A percentile compares a stretch with the other conserved stretches of the same genome.
Conservation (phyloP, 2,113 vertebrate genomes). For the Prochilodus magdalenae region DNA sequence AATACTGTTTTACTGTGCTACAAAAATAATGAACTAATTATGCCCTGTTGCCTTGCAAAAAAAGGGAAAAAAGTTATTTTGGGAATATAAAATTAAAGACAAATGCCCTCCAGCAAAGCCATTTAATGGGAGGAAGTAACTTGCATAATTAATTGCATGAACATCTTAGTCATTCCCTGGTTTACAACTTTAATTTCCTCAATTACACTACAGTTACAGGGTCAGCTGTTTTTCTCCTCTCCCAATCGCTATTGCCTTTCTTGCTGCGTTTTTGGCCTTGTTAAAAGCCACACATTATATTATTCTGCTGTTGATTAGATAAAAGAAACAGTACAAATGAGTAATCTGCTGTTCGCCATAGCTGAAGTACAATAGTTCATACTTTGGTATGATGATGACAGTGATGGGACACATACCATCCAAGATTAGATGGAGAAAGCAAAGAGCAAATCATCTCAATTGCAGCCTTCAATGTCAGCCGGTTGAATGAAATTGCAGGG, state of each 20-base stretch:
- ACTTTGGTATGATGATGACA: too few relatives aligned
- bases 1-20: constrained; percentile 2
- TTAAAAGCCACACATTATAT: not conserved
- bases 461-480: not conserved
- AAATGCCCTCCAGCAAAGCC: not conserved
- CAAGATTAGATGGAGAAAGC: not conserved
- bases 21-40: not conserved
- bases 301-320: not conserved
- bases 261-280: not conserved
- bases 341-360: too few relatives aligned
- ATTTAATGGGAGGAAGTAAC: constrained; percentile 22
- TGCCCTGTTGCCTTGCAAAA: not conserved
- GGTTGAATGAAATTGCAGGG: not conserved
- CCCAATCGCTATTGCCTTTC: not conserved
- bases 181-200: not conserved
- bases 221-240: not conserved
- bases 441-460: not conserved
- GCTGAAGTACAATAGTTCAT: too few relatives aligned
- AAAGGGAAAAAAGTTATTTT: not conserved
- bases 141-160: constrained; percentile 15
- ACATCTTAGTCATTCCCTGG: constrained; percentile 7
- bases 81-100: not conserved
- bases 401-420: not conserved
- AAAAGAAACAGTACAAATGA: not conserved
- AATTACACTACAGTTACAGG: not conserved